Evolutionary conservation across 2,113 vertebrate genomes (phyloP).

Genomic region (Cyrtonyx montezumae): DNA sequence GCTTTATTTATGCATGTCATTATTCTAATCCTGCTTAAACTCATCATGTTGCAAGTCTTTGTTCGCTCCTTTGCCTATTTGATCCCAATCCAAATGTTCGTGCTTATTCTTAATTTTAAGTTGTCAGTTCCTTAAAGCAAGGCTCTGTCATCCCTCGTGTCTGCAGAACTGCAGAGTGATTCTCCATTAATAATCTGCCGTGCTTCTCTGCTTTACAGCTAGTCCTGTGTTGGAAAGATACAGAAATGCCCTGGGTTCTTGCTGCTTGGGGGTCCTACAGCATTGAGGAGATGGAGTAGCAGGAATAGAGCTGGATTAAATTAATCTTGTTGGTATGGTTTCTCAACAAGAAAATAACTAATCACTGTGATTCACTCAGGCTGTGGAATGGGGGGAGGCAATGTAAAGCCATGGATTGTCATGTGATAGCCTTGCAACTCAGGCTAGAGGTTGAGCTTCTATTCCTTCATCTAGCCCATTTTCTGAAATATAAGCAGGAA

Average conservation of each 20-base stretch:
- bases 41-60: conserved; percentile 21
- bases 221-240: background rate
- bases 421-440: background rate
- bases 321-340: conserved; percentile 18
- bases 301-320: background rate
- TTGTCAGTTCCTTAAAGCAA: conserved; percentile 33
- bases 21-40: conserved; percentile 58
- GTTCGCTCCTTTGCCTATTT: conserved; percentile 23
- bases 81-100: conserved; percentile 50
- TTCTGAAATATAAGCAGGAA: background rate
- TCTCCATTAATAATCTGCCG: background rate
- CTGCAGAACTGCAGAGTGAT: background rate
- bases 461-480: background rate
- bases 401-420: background rate
- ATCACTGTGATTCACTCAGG: background rate
- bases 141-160: background rate
- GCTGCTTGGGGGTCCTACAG: background rate
- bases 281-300: background rate
- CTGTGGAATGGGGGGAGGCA: background rate
- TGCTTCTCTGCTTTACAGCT: background rate
- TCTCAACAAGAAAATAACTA: background rate
- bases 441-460: background rate
- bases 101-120: background rate
- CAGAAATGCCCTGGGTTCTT: background rate
- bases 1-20: conserved; percentile 46